Evolutionary conservation across 2,888 invertebrate species (phyloP), one percentile per base, ranked within the genome.

Genomic region (Rhamphomyia laevipes): DNA sequence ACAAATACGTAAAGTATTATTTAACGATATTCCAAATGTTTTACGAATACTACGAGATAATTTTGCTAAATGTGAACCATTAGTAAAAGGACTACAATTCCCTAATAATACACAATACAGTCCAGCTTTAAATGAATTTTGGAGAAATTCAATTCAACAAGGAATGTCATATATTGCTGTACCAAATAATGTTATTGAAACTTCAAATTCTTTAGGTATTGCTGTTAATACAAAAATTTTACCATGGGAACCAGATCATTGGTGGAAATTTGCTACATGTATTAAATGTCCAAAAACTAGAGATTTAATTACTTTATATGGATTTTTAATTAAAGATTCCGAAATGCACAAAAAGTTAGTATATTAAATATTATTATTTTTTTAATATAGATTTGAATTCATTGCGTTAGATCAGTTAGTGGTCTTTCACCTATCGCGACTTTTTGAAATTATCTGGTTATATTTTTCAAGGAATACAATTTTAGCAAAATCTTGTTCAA

Each of bases 271-370:
- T 33, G 11, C 46, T 4, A 37, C 35, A 9, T 49, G 49, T 27
- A 21, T 49, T 43, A 37, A 42, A 35, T 49, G 49, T 18, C 42
- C 42, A 41, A 49, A 46, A 42, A 41, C 49, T 11, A 41, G 27
- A 33, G 37, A 49, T 35, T 42, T 49, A 12, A 46, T 49, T 41
- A 31, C 31, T 35, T 17, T 49, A 18, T 45, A 21, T 41, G 45
- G 45, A 4, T 27, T 45, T 21, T 49, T 49, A 12, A 18, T 46
- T n/a, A 30, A 35, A 11, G 42, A 49, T 18, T 45, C 49, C 2
- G 4, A 38, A 6, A 38, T 38, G 11, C 17, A 16, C 7, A 9
- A 2, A 3, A 38, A 17, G 38, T 38, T n/a, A 38, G 11, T 16
- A 16, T 38, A 38, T 35, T 33, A 35, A 2, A n/a, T 35, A n/a